Evolutionary conservation across 1,140 invertebrate species (phyloP), one percentile per base, ranked within the genome.

Genomic region (Bicyclus anynana): DNA sequence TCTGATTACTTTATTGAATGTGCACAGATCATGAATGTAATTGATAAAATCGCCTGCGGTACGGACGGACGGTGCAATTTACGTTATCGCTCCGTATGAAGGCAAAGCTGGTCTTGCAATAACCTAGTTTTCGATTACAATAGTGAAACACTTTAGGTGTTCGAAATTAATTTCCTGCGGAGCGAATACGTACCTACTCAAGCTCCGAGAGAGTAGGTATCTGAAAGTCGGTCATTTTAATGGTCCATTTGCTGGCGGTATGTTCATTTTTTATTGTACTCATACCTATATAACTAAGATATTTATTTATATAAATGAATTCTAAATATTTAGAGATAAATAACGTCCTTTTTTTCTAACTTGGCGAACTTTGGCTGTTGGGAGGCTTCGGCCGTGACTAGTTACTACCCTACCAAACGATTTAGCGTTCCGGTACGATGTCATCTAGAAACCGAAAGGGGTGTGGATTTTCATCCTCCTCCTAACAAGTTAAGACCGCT

Each of bases 1-100:
- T 76, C 73, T 72, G 71, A 77, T 81, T 77, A 78, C 71, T 74
- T 74, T 74, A 75, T 79, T 79, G 67, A 77, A 75, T 74, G 67
- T 55, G 77, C 72, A 67, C 69, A 73, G 70, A 77, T 74, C 72
- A 73, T 73, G 72, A 73, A 75, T 74, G 74, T 68, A 76, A 77
- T 73, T 80, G 67, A 77, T 77, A 75, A 77, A 73, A 79, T 79
- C 74, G 74, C 72, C 72, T 74, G 73, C 59, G 59, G 63, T 65
- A 59, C 63, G 57, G 67, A 69, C 52, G 66, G 63, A 68, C 53
- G 58, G 64, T 59, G 58, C 67, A 63, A 69, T 76, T 66, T 68
- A 61, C 65, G 62, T 63, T 62, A 64, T 59, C 55, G 56, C 29
- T 55, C 18, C 6, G 35, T 38, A 63, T 57, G 37, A 58, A 54